Percentiles rank a stretch among this genome's conserved stretches.
These are phyloP conservation scores for Huso huso DNA, from an alignment of 2,797 vertebrate genomes.

Conservation along the genomic window DNA sequence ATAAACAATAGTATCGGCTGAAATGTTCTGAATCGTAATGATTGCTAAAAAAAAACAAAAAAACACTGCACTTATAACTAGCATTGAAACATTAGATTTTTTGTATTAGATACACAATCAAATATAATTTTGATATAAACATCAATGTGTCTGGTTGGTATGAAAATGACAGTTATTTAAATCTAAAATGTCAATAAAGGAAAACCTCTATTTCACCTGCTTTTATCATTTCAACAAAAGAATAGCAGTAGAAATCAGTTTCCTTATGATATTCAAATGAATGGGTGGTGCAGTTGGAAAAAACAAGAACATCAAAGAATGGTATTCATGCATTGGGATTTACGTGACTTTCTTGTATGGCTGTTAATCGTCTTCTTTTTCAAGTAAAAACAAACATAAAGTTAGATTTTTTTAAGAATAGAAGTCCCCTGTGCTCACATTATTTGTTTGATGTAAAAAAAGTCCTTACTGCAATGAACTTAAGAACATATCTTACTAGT, in stretches of 20 bases:
- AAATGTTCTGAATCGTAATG: too few relatives aligned
- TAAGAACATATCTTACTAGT: too few relatives aligned
- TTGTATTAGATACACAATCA: conserved; percentile 62
- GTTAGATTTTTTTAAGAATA: neutral
- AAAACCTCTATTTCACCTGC: conserved; percentile 65
- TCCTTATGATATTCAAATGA: conserved; percentile 87
- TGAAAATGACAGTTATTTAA: conserved; percentile 65
- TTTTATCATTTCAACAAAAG: conserved; percentile 67
- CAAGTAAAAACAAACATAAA: conserved; percentile 3
- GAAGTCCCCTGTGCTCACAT: neutral
- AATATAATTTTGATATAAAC: conserved; percentile 44
- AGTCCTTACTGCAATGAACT: too few relatives aligned
- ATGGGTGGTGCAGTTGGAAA: conserved; percentile 54
- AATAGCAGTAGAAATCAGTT: conserved; percentile 48
- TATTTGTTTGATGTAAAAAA: neutral
- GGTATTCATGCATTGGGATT: conserved; percentile 50
- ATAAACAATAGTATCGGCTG: too few relatives aligned
- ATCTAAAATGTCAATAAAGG: conserved; percentile 67
- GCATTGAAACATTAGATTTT: conserved; percentile 13
- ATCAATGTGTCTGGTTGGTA: conserved; percentile 57
- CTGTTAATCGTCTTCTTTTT: conserved; percentile 42
- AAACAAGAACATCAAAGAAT: conserved; percentile 83
- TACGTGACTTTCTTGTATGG: conserved; percentile 32
- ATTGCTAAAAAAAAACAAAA: too few relatives aligned
- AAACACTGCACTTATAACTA: too few relatives aligned